These are phyloP conservation scores for Urosaurus nigricauda DNA, from an alignment of 2,797 vertebrate species.

Conservation along the genomic window DNA sequence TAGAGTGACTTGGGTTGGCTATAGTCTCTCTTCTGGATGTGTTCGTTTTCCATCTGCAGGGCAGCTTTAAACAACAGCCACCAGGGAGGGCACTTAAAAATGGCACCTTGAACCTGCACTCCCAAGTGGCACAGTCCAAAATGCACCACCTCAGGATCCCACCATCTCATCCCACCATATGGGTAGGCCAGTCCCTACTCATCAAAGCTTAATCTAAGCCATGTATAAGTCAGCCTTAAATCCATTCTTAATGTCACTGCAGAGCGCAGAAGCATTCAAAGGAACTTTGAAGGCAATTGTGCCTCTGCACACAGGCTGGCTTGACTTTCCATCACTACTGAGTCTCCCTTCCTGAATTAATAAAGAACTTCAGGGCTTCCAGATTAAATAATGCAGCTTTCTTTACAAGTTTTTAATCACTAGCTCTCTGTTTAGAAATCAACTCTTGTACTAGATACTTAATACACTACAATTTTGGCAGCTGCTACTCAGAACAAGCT, in stretches of 20 bases:
- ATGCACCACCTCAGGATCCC: neutral
- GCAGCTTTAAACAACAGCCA: neutral
- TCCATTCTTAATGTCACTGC: neutral
- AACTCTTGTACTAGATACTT: neutral
- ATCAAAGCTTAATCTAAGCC: neutral
- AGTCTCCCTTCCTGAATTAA: neutral
- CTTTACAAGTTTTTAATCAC: neutral
- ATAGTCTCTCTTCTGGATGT: neutral
- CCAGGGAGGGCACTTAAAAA: neutral
- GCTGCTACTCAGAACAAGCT: neutral
- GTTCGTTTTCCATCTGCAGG: neutral
- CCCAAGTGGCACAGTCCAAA: neutral
- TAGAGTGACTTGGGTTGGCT: too few relatives aligned
- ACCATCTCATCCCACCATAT: neutral
- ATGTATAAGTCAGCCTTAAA: neutral
- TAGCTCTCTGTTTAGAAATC: neutral
- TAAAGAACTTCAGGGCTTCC: neutral
- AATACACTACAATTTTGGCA: neutral
- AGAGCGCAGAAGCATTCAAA: neutral
- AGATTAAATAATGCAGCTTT: neutral
- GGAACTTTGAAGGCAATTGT: too few relatives aligned
- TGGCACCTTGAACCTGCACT: neutral
- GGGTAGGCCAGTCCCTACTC: neutral
- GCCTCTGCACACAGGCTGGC: neutral
- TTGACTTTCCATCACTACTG: neutral